Evolutionary conservation across 2,888 invertebrate genomes (phyloP).

Genomic region (Ecdyonurus torrentis): DNA sequence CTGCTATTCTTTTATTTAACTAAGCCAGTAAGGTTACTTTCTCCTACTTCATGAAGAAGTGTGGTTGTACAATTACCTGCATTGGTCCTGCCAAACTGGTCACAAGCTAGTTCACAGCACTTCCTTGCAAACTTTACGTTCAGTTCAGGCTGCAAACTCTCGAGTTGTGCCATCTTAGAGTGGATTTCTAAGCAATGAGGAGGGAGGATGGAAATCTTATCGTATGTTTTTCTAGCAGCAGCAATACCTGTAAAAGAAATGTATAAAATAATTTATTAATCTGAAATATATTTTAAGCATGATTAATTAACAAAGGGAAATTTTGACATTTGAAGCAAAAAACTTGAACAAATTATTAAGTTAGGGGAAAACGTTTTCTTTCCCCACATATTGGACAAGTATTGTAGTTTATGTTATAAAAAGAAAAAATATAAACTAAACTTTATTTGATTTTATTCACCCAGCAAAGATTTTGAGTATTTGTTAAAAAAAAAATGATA

Average conservation of each 20-base stretch:
- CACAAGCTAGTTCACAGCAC: constrained; percentile 42
- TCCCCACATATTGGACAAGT: too few species aligned
- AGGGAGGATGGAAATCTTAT: constrained; percentile 36
- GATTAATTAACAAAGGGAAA: too few species aligned
- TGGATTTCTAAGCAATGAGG: constrained; percentile 44
- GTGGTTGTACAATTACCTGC: constrained; percentile 19
- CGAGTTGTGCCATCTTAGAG: constrained; percentile 37
- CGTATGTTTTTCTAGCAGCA: constrained; percentile 42
- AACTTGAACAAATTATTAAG: too few species aligned
- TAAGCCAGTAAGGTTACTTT: constrained; percentile 4
- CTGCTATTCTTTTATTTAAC: background rate
- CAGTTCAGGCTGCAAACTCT: constrained; percentile 28
- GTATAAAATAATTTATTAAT: too few species aligned
- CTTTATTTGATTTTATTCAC: too few species aligned
- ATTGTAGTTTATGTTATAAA: too few species aligned
- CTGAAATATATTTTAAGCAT: too few species aligned
- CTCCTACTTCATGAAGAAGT: background rate
- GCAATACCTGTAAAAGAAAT: constrained; percentile 31
- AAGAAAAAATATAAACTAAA: too few species aligned
- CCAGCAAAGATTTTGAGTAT: too few species aligned
- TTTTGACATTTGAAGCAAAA: too few species aligned
- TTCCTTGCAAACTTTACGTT: constrained; percentile 35
- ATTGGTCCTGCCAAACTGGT: constrained; percentile 46
- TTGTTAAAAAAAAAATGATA: too few species aligned
- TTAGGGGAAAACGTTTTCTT: too few species aligned